These are phyloP conservation scores for Leuciscus waleckii DNA, from an alignment of 2,797 vertebrate species.

Conservation along the genomic window DNA sequence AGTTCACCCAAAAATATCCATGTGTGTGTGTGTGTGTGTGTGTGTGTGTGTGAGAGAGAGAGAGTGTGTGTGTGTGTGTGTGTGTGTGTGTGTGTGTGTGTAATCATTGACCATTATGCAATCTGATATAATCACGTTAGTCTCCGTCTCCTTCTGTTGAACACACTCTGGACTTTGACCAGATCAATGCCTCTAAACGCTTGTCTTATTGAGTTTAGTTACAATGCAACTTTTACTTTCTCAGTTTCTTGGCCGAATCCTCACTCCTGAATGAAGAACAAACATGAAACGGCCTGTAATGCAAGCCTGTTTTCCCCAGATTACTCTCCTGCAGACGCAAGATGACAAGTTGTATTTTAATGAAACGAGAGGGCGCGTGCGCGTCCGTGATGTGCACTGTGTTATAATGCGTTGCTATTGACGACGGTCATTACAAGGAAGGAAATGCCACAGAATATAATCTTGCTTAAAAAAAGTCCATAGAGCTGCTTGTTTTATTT, in stretches of 20 bases:
- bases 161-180: conserved; percentile 16
- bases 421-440: too few relatives aligned
- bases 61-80: too few relatives aligned
- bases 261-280: neutral
- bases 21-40: too few relatives aligned
- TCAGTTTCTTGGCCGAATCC: neutral
- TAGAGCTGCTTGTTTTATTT: too few relatives aligned
- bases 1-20: neutral
- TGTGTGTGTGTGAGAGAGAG: too few relatives aligned
- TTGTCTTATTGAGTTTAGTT: neutral
- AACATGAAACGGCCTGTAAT: neutral
- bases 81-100: neutral
- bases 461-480: too few relatives aligned
- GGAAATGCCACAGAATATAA: too few relatives aligned
- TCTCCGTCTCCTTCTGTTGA: neutral
- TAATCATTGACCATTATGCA: conserved; percentile 9
- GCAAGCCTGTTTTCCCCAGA: conserved; percentile 53
- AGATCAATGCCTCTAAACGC: neutral
- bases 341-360: too few relatives aligned
- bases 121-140: neutral
- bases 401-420: too few relatives aligned
- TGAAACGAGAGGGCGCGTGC: too few relatives aligned
- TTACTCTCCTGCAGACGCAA: neutral
- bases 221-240: neutral
- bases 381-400: too few relatives aligned